Percentiles rank a stretch among this genome's conserved stretches.
phyloP scores from a whole-genome alignment of 23 tunicate genomes.

The Aplidium turbinatum region DNA sequence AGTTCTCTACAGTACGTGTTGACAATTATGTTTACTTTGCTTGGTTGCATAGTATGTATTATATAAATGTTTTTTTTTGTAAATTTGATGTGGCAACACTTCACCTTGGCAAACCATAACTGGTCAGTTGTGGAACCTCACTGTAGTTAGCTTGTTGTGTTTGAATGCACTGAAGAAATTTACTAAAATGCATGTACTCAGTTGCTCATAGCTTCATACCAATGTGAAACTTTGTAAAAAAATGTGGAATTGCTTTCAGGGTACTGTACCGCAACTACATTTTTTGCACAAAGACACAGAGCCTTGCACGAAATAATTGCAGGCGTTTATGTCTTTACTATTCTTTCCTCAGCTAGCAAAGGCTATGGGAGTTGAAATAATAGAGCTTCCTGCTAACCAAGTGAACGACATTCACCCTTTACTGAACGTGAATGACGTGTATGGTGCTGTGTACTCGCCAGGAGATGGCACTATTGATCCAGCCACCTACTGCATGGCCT shows the following conservation, averaged over 20 bases:
- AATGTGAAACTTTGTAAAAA: no score
- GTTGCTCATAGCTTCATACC: no score
- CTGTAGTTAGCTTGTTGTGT: no score
- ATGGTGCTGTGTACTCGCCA: constrained; percentile 67
- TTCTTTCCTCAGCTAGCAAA: constrained; percentile 36
- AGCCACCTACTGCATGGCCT: constrained; percentile 73
- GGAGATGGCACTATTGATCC: constrained; percentile 77
- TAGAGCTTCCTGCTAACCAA: constrained; percentile 31
- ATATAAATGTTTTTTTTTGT: neutral
- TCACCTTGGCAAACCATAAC: no score
- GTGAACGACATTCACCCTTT: constrained; percentile 60
- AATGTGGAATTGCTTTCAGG: no score
- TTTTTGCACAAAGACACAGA: no score
- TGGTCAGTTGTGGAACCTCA: no score
- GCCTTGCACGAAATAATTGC: no score
- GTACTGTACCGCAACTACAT: no score
- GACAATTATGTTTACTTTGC: neutral
- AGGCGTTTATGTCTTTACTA: neutral
- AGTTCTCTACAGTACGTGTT: constrained; percentile 23
- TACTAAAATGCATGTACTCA: no score
- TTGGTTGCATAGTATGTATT: neutral
- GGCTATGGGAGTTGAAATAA: constrained; percentile 42
- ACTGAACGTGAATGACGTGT: constrained; percentile 32
- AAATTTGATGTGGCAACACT: no score
- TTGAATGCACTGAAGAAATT: no score